Evolutionary conservation across 2,797 vertebrate genomes (phyloP).

Genomic region (Crocodylus rhombifer): DNA sequence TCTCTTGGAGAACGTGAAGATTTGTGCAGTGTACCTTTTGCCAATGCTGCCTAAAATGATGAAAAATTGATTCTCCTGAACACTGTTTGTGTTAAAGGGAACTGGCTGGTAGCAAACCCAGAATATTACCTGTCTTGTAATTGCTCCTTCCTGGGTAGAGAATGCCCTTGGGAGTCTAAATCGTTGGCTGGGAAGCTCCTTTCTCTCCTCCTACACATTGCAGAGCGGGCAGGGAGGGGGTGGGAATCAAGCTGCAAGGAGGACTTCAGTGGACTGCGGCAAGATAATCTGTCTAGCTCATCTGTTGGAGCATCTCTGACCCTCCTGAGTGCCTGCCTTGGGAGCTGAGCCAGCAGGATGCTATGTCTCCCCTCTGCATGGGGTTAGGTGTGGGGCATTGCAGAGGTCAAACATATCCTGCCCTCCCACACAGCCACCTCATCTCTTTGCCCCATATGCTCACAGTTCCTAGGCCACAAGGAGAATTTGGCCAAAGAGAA

Average conservation of each 20-base stretch:
- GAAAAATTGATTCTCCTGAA: slow-evolving; percentile 24
- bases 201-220: not conserved
- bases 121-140: not conserved
- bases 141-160: not conserved
- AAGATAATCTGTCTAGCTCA: not conserved
- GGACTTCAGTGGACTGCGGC: too few species aligned
- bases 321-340: not conserved
- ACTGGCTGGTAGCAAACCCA: not conserved
- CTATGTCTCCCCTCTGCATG: too few species aligned
- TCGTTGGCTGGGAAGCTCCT: not conserved
- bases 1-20: slow-evolving; percentile 2
- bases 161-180: not conserved
- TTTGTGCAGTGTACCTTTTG: not conserved
- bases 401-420: not conserved
- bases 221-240: not conserved
- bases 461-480: not conserved
- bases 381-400: too few species aligned
- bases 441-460: not conserved
- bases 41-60: not conserved
- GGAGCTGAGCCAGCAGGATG: not conserved
- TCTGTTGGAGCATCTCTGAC: not conserved
- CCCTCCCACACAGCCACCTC: not conserved
- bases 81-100: not conserved
- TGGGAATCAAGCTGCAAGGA: too few species aligned
- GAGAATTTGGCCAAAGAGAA: not conserved